phyloP scores from a whole-genome alignment of 2,888 invertebrate genomes.

The Philereme vetulata region DNA sequence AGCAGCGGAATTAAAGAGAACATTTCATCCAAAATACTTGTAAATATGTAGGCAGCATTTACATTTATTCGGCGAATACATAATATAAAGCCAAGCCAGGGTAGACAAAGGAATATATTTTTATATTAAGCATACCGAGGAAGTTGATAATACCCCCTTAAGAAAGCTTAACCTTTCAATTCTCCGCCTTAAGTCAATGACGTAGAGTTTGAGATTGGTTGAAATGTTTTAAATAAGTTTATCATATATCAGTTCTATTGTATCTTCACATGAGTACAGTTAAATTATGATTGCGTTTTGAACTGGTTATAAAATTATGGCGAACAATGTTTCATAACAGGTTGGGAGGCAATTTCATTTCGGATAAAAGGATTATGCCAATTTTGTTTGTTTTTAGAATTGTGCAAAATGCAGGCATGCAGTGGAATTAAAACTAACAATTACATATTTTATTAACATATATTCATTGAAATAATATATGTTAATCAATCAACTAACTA shows the following conservation, averaged over 20 bases:
- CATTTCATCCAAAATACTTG: conserved; percentile 42
- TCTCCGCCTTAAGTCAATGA: conserved; percentile 6
- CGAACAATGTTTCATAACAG: conserved; percentile 16
- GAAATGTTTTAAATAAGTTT: conserved; percentile 23
- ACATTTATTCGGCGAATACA: conserved; percentile 55
- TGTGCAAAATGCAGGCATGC: neutral
- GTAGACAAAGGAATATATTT: conserved; percentile 40
- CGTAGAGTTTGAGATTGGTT: conserved; percentile 6
- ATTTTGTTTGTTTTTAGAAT: conserved; percentile 2
- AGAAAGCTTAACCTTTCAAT: neutral
- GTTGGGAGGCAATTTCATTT: conserved; percentile 6
- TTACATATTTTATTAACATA: too few species aligned
- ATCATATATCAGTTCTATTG: conserved; percentile 29
- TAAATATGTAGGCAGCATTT: conserved; percentile 48
- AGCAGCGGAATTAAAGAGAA: conserved; percentile 46
- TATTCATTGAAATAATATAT: too few species aligned
- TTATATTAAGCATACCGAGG: conserved; percentile 33
- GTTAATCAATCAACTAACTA: too few species aligned
- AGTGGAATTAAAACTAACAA: neutral
- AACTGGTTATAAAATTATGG: conserved; percentile 29
- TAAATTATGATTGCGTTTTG: conserved; percentile 33
- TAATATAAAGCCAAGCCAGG: conserved; percentile 36
- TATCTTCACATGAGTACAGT: conserved; percentile 30
- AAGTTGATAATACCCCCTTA: conserved; percentile 32
- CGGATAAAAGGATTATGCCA: conserved; percentile 6